Percentiles rank a stretch among this genome's conserved stretches.
phyloP scores from a whole-genome alignment of 2,797 vertebrate species.

The Arctocebus calabarensis region DNA sequence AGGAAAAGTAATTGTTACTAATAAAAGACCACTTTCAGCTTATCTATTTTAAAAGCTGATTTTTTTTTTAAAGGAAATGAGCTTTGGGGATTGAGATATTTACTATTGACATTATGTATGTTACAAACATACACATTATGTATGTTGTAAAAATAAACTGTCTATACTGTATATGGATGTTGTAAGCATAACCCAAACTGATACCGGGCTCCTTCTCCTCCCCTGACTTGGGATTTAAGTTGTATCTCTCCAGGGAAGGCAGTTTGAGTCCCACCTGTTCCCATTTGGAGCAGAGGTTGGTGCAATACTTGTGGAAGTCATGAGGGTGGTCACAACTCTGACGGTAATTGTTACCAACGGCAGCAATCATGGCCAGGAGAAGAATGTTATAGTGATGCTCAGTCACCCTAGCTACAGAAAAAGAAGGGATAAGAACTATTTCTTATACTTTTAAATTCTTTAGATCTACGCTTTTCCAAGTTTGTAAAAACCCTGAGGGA shows the following conservation, averaged over 20 bases:
- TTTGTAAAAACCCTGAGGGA: neutral
- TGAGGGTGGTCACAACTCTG: neutral
- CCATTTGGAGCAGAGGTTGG: neutral
- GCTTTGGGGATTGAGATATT: neutral
- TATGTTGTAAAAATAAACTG: neutral
- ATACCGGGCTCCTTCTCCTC: neutral
- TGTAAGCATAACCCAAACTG: neutral
- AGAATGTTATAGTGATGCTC: neutral
- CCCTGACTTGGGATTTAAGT: neutral
- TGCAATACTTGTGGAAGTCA: too few relatives aligned
- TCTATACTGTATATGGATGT: neutral
- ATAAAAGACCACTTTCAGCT: neutral
- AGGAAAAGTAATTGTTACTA: neutral
- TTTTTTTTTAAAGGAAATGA: neutral
- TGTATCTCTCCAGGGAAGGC: neutral
- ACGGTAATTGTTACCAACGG: neutral
- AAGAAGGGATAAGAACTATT: neutral
- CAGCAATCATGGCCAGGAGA: neutral
- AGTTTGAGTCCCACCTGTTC: neutral
- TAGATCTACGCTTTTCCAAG: neutral
- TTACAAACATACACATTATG: neutral
- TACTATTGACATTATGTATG: neutral
- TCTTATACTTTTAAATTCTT: neutral
- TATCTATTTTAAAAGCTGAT: slow-evolving; percentile 13
- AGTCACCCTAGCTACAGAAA: neutral